These are phyloP conservation scores for Brachypodius melanocephalos DNA, from an alignment of 2,113 vertebrate genomes.

Conservation along the genomic window DNA sequence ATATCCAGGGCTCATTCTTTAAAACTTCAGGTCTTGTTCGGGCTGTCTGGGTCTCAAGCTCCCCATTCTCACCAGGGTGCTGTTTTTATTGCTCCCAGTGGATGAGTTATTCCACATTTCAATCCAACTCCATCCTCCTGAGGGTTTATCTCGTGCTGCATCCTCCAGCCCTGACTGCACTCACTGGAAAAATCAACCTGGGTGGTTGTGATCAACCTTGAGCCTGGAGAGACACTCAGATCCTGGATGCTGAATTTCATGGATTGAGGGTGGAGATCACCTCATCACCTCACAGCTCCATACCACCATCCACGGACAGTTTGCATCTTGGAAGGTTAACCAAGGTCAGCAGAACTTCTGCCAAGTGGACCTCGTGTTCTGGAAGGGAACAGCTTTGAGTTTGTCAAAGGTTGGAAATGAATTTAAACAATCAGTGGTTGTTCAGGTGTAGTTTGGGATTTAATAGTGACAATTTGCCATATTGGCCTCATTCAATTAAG, in stretches of 20 bases:
- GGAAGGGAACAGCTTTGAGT: neutral
- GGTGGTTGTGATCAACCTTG: neutral
- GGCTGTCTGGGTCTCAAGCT: neutral
- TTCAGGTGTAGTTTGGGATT: neutral
- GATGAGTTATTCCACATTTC: neutral
- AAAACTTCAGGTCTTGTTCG: neutral
- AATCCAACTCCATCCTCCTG: accelerated
- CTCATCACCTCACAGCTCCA: neutral
- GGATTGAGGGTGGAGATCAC: accelerated
- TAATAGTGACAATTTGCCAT: neutral
- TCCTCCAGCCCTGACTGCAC: neutral
- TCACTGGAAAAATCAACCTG: neutral
- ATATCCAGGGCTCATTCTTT: neutral
- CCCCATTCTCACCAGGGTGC: neutral
- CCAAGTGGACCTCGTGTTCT: accelerated
- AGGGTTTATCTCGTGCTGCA: accelerated
- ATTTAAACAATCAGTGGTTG: neutral
- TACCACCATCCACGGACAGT: neutral
- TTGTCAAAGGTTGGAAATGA: neutral
- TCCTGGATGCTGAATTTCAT: neutral
- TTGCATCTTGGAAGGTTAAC: neutral
- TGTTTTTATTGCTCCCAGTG: neutral
- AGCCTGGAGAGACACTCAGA: neutral
- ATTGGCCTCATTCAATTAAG: neutral
- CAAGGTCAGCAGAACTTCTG: neutral